phyloP scores from a whole-genome alignment of 1,140 invertebrate genomes.

The Apis laboriosa region DNA sequence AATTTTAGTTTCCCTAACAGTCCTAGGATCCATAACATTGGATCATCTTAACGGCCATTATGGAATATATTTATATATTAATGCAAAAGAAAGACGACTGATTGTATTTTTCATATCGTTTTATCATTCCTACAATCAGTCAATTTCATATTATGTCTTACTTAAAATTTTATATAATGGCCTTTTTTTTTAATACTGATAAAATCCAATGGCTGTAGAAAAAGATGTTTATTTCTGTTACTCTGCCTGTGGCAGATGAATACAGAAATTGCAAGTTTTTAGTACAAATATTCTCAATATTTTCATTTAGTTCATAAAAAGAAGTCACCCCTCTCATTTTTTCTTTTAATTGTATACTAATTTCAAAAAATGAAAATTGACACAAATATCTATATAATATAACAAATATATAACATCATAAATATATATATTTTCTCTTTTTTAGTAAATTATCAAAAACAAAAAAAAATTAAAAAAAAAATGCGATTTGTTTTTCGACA shows the following conservation, averaged over 20 bases:
- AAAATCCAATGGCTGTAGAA: slow-evolving; percentile 29
- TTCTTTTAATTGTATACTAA: slow-evolving; percentile 34
- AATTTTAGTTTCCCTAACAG: slow-evolving; percentile 36
- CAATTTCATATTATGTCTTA: slow-evolving; percentile 32
- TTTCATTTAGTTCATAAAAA: slow-evolving; percentile 51
- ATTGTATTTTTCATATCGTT: slow-evolving; percentile 31
- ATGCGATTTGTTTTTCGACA: slow-evolving; percentile 38
- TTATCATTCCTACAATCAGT: slow-evolving; percentile 44
- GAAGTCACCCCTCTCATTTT: slow-evolving; percentile 15
- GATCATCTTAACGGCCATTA: slow-evolving; percentile 34
- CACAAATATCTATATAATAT: background rate
- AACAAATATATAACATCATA: slow-evolving; percentile 11
- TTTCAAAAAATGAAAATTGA: slow-evolving; percentile 31
- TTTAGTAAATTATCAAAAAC: slow-evolving; percentile 31
- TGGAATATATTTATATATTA: slow-evolving; percentile 14
- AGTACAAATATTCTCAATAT: slow-evolving; percentile 62
- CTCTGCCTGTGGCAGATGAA: background rate
- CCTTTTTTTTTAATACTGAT: slow-evolving; percentile 43
- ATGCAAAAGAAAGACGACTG: slow-evolving; percentile 39
- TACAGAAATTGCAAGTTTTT: slow-evolving; percentile 45
- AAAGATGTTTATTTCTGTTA: slow-evolving; percentile 41
- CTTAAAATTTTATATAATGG: slow-evolving; percentile 26
- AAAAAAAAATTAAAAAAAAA: slow-evolving; percentile 38
- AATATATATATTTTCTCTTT: slow-evolving; percentile 24
- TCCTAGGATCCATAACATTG: slow-evolving; percentile 33